phyloP scores from a whole-genome alignment of 2,797 vertebrate species.

The Liasis olivaceus region DNA sequence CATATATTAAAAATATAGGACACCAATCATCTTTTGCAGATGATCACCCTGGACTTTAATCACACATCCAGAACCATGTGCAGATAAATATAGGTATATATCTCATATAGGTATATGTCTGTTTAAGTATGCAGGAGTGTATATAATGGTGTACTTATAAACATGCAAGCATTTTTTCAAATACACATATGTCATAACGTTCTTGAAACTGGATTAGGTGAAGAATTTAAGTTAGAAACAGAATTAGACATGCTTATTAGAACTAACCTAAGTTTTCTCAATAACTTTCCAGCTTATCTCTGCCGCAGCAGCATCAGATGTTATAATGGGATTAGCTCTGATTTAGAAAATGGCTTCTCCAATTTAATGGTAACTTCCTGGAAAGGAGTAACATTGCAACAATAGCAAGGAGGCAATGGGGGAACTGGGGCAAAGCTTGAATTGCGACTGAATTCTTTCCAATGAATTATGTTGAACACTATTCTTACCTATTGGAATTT shows the following conservation, averaged over 20 bases:
- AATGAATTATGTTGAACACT: background rate
- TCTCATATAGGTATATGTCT: too few relatives aligned
- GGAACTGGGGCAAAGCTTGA: background rate
- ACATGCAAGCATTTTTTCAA: background rate
- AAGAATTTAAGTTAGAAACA: conserved; percentile 59
- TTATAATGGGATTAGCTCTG: conserved; percentile 66
- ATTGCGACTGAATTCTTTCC: conserved; percentile 13
- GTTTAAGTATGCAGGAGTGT: background rate
- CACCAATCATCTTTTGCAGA: background rate
- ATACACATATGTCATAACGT: conserved; percentile 46
- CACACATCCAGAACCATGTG: background rate
- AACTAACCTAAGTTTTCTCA: conserved; percentile 56
- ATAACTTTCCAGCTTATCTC: conserved; percentile 62
- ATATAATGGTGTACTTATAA: background rate
- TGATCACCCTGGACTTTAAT: background rate
- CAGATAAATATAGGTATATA: background rate
- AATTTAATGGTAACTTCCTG: conserved; percentile 28
- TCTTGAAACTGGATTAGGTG: conserved; percentile 50
- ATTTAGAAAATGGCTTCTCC: conserved; percentile 47
- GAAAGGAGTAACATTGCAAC: conserved; percentile 37
- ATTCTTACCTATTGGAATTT: background rate
- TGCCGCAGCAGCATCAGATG: conserved; percentile 57
- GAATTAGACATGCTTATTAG: conserved; percentile 55
- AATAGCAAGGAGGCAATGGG: background rate
- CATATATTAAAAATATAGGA: background rate